These are phyloP conservation scores for Nothoprocta perdicaria DNA, from an alignment of 2,113 vertebrate species.

Conservation along the genomic window DNA sequence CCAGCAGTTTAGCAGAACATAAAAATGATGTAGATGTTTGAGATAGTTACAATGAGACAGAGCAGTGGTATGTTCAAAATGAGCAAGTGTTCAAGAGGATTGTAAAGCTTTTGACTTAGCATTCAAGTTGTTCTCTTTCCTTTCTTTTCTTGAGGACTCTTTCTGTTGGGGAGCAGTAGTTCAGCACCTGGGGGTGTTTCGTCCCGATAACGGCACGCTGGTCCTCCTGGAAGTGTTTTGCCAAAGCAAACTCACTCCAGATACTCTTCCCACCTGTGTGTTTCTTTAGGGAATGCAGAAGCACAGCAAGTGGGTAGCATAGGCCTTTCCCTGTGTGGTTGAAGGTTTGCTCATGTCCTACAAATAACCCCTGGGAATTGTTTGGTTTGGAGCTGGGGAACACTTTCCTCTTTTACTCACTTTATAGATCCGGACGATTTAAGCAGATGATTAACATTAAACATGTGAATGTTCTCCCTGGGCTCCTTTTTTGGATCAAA, in stretches of 20 bases:
- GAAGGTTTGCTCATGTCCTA: conserved; percentile 26
- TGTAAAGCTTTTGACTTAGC: neutral
- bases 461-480: neutral
- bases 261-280: neutral
- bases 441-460: conserved; percentile 59
- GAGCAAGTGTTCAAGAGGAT: neutral
- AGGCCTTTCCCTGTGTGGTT: conserved; percentile 17
- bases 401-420: conserved; percentile 30
- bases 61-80: neutral
- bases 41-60: neutral
- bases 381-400: conserved; percentile 45
- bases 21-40: neutral
- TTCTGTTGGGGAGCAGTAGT: neutral
- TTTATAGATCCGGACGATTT: conserved; percentile 49
- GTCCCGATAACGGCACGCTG: neutral
- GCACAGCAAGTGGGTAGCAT: neutral
- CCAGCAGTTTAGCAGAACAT: neutral
- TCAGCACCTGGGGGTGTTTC: neutral
- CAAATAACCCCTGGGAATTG: conserved; percentile 31
- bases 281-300: neutral
- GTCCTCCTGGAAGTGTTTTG: neutral
- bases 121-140: neutral
- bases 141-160: neutral
- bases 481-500: conserved; percentile 60
- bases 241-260: neutral